Percentiles rank a stretch among this genome's conserved stretches.
phyloP scores from a whole-genome alignment of 2,797 vertebrate genomes.

The Coranthus polyacanthus region DNA sequence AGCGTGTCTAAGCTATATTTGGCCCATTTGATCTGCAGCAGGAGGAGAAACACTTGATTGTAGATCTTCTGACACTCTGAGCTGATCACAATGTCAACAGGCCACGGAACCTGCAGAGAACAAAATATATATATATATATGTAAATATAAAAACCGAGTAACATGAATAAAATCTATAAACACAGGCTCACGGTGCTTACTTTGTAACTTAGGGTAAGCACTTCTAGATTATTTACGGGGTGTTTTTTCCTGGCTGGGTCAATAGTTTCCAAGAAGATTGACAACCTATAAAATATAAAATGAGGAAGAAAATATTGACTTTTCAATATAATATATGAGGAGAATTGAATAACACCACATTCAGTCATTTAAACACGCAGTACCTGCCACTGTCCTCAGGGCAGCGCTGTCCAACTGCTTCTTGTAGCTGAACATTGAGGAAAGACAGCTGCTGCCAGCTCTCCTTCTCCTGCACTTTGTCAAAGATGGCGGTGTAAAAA shows the following conservation, averaged over 20 bases:
- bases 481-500: slow-evolving; percentile 98
- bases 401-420: slow-evolving; percentile 94
- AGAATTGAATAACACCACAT: not conserved
- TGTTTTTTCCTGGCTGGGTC: slow-evolving; percentile 95
- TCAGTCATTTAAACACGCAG: slow-evolving; percentile 8
- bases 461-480: slow-evolving; percentile 97
- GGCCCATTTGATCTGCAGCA: slow-evolving; percentile 98
- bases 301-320: not conserved
- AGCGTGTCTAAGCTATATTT: slow-evolving; percentile 97
- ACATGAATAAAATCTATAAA: not conserved
- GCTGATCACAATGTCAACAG: slow-evolving; percentile 99
- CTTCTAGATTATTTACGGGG: slow-evolving; percentile 95
- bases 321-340: not conserved
- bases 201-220: slow-evolving; percentile 96
- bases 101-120: slow-evolving; percentile 93
- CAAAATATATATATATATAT: slow-evolving; percentile 1
- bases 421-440: slow-evolving; percentile 94
- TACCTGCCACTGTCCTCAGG: slow-evolving; percentile 95
- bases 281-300: slow-evolving; percentile 83
- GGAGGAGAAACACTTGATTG: slow-evolving; percentile 97
- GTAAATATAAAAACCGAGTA: not conserved
- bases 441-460: slow-evolving; percentile 96
- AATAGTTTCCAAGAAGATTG: slow-evolving; percentile 91
- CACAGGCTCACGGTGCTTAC: slow-evolving; percentile 65
- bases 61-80: slow-evolving; percentile 99